Base-by-base conservation (phyloP, 2,113 vertebrate genomes). In the Regulus satrapa region DNA sequence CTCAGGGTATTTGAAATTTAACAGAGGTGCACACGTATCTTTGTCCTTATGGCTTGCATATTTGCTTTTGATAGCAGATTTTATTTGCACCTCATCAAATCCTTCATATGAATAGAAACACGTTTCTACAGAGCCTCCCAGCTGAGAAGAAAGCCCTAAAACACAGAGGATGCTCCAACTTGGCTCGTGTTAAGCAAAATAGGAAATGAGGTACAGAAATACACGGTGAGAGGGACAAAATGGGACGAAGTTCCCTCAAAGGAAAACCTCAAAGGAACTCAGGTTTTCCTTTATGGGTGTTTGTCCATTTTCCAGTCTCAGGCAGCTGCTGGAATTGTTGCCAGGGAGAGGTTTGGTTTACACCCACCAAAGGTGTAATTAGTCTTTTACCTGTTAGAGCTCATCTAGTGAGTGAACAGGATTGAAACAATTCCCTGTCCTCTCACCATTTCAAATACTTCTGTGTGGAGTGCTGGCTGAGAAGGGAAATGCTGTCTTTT, bases 321-420 rank as follows among this genome's bases (percentile, higher is more conserved):
- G 38, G 43, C 77, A 85, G 49, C 66, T 91, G 54, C 43, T 61
- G 18, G 36, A 58, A 29, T 41, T 83, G 88, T 85, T 96, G 52
- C 19, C 61, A 78, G 76, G 48, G 88, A 89, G 20, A 48, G 21
- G 62, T 86, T 72, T 46, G 76, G 56, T 90, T 41, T 89, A 68
- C 0, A 68, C 0, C 5, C 61, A 55, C 46, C 24, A 45, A 92
- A 91, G 56, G 16, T n/a, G 18, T 93, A 49, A 83, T 91, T 91
- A 80, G 71, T 77, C 86, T 82, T 83, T 49, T 94, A 95, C 90
- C 73, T 71, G 69, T 73, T 83, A 41, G 66, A 74, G 74, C 86
- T 76, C 43, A 88, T 43, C 71, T 63, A 80, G 85, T 89, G 71
- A 86, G 68, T 43, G 46, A 86, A 95, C 88, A 77, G 79, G 54